Conservation (phyloP, 2,888 invertebrate species). For the Eupsilia transversa region DNA sequence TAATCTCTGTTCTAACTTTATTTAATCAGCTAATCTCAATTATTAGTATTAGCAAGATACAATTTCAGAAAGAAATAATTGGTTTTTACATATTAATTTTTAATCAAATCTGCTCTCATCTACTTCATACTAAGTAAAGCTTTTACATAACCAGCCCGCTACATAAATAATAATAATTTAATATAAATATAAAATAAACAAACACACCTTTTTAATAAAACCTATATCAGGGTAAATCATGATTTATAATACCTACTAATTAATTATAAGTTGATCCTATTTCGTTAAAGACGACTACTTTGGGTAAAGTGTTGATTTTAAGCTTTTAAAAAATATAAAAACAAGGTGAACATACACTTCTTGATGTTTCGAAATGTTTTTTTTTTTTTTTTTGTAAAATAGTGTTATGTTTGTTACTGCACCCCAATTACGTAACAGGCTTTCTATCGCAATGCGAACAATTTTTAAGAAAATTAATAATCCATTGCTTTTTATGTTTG, state of each 20-base stretch:
- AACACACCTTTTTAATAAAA: background rate
- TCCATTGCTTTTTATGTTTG: background rate
- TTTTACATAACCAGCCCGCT: constrained; percentile 56
- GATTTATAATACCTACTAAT: background rate
- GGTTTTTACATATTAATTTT: too few relatives aligned
- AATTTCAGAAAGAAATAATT: constrained; percentile 1
- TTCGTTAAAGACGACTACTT: background rate
- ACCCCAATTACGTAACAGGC: background rate
- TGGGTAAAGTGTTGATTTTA: background rate
- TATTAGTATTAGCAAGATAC: background rate
- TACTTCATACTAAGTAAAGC: constrained; percentile 53
- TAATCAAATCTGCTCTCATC: constrained; percentile 53
- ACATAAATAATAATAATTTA: constrained; percentile 24
- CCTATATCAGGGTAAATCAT: background rate
- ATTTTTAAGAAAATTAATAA: background rate
- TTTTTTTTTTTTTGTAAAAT: too few relatives aligned
- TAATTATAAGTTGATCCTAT: background rate
- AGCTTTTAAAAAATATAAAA: background rate
- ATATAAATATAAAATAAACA: background rate
- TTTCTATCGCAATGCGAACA: background rate
- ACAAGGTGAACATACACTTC: background rate
- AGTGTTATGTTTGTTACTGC: background rate
- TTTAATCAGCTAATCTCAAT: constrained; percentile 28
- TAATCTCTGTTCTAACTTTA: background rate
- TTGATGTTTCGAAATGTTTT: too few relatives aligned